phyloP scores from a whole-genome alignment of 1,140 invertebrate species.

The Apis dorsata region DNA sequence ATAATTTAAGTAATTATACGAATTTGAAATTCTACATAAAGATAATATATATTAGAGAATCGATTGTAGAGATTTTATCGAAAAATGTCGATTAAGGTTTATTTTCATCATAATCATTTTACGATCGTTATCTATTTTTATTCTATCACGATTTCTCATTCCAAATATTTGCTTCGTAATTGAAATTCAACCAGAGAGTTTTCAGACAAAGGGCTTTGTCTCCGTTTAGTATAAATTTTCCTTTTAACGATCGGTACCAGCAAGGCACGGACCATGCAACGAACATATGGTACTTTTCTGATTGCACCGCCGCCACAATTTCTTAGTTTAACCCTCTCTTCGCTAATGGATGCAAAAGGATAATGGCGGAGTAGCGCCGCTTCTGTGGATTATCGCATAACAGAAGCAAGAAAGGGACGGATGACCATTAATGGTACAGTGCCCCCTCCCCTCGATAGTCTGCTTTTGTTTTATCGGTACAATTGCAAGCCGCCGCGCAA shows the following conservation, averaged over 20 bases:
- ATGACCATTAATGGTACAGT: slow-evolving; percentile 61
- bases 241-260: slow-evolving; percentile 8
- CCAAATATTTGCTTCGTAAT: not conserved
- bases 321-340: slow-evolving; percentile 55
- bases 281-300: slow-evolving; percentile 53
- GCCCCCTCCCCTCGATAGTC: slow-evolving; percentile 49
- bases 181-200: not conserved
- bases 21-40: too few relatives aligned
- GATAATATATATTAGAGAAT: too few relatives aligned
- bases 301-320: slow-evolving; percentile 55
- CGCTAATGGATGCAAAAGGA: slow-evolving; percentile 62
- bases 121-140: too few relatives aligned
- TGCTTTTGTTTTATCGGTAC: slow-evolving; percentile 67
- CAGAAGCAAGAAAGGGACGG: slow-evolving; percentile 61
- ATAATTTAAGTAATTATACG: too few relatives aligned
- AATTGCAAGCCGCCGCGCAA: slow-evolving; percentile 52
- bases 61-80: too few relatives aligned
- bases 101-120: too few relatives aligned
- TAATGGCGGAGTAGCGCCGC: slow-evolving; percentile 43
- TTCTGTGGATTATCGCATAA: slow-evolving; percentile 63
- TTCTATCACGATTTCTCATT: not conserved
- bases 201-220: slow-evolving; percentile 56
- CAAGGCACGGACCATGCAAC: not conserved
- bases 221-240: slow-evolving; percentile 51
- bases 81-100: too few relatives aligned